Base-by-base conservation (phyloP, 2,113 vertebrate species). In the Protobothrops flavoviridis region DNA sequence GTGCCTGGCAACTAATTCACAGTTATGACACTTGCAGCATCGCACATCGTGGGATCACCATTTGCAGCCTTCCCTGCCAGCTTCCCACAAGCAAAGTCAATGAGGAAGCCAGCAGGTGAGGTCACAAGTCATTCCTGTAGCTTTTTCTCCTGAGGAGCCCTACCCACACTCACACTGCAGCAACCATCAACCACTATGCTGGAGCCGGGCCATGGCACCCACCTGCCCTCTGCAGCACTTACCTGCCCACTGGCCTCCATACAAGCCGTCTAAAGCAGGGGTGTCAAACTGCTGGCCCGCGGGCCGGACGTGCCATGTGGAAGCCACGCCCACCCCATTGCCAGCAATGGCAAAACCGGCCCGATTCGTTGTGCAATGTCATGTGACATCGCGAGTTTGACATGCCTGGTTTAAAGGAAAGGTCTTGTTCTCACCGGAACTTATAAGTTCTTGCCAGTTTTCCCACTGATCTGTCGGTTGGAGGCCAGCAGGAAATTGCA, bases 291-390 rank as follows among this genome's bases (percentile, higher is more conserved):
- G 48, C 48, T 7, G 48, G 8, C 8, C 48, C 1, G 1, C 0
- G 48, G 48, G 48, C 7, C 48, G 1, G 48, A 50, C 1, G 1
- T 0, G 8, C 9, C 48, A 50, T 1, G 48, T 1, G 1, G 48
- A 50, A 50, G 8, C 48, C 48, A 1, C 8, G 8, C 48, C 48
- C 48, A 50, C 48, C 48, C 48, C 7, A 50, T 50, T 9, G 8
- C 48, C 1, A 8, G 48, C 48, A 50, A 50, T 50, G 48, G 48
- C 48, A 50, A 50, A 50, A 50, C 45, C 1, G 45, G 5, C 45
- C 45, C 0, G 45, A 48, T 48, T 48, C 48, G 1, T 50, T 9
- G 48, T 10, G 48, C 48, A 8, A 50, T 7, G 8, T 50, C 48
- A 50, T 9, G 8, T 50, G 48, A 50, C 8, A 8, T 50, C 1